Percentiles rank a stretch among this genome's conserved stretches.
Evolutionary conservation across 2,888 invertebrate species (phyloP).

Genomic region (Stenichneumon culpator): DNA sequence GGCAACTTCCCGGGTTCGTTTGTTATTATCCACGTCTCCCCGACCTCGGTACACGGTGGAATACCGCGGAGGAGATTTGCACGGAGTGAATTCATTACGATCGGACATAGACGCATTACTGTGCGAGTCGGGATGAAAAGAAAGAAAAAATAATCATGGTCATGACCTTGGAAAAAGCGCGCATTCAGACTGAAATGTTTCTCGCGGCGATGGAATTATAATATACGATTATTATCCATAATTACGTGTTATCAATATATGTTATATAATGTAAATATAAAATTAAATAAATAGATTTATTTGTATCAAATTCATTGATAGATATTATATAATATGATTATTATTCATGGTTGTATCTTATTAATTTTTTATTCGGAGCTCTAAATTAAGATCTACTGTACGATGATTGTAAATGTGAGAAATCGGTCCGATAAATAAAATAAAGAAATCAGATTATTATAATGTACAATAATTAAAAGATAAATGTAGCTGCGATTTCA

Average conservation of each 20-base stretch:
- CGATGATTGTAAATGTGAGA: too few relatives aligned
- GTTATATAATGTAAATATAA: too few relatives aligned
- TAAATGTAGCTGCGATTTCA: background rate
- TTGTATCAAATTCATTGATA: too few relatives aligned
- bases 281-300: too few relatives aligned
- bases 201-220: background rate
- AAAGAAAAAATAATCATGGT: background rate
- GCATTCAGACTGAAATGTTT: background rate
- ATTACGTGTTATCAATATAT: too few relatives aligned
- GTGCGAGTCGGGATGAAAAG: background rate
- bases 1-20: constrained; percentile 45
- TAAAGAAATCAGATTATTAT: too few relatives aligned
- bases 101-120: background rate
- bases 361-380: too few relatives aligned
- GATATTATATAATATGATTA: too few relatives aligned
- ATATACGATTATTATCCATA: background rate
- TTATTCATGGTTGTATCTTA: too few relatives aligned
- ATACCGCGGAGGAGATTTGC: constrained; percentile 5
- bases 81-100: background rate
- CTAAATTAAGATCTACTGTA: too few relatives aligned
- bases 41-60: background rate
- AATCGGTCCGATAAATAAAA: too few relatives aligned
- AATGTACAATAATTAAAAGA: background rate
- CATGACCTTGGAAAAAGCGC: background rate
- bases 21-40: constrained; percentile 32